Evolutionary conservation across 1,140 invertebrate species (phyloP), one percentile per base, ranked within the genome.

Genomic region (Armadillidium nasatum): DNA sequence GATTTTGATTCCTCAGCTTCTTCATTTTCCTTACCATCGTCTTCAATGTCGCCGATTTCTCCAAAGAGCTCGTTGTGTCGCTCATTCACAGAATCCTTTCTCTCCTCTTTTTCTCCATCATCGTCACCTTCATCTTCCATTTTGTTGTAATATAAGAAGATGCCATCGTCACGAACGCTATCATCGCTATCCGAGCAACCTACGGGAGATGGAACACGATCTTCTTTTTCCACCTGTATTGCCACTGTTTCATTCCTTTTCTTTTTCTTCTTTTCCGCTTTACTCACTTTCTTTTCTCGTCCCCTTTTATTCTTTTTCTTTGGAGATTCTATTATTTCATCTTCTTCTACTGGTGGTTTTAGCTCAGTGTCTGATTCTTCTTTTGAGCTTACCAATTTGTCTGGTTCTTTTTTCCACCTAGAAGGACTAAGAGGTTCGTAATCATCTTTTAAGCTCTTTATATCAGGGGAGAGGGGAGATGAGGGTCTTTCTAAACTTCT

Each of bases 21-120:
- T 15, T 75, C 76, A 11, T 78, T 71, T 11, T 50, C 66, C 23
- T 76, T 67, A 21, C 78, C 78, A 44, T 79, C 78, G 10, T 79
- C 78, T 44, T 79, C 79, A 45, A 80, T 77, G 68, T 80, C 79
- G 73, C 78, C 79, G 60, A 80, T 80, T 68, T 80, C 79, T 10
- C 79, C 79, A 73, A 80, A 80, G 10, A 80, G 50, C 74, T 80
- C 79, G 73, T 72, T 80, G 45, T 80, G 79, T 13, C 76, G 72
- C 50, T 76, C 75, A 54, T 44, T 80, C 22, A 78, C 21, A 44
- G 75, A 79, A 19, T 80, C 77, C 15, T 77, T 72, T 60, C 74
- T 82, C 11, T 70, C 76, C 50, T 78, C 76, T 15, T 60, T 66
- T 33, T 73, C 46, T 15, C 71, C 54, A 43, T 75, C 76, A 15